Evolutionary conservation across 1,140 invertebrate species (phyloP), one percentile per base, ranked within the genome.

Genomic region (Trichonephila clavipes): DNA sequence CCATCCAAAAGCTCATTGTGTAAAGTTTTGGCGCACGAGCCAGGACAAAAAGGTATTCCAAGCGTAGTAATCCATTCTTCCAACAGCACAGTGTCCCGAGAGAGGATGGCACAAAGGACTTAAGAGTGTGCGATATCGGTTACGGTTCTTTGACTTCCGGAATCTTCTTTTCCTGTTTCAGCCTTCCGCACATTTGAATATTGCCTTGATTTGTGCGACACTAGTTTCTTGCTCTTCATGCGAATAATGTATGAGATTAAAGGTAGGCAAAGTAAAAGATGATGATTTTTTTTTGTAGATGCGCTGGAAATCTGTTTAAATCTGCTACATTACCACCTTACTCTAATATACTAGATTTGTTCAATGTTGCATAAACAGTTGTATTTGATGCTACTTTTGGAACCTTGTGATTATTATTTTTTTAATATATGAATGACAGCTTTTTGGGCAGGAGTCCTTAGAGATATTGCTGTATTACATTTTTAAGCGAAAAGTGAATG

Each of bases 11-110:
- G 61, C 51, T n/a, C 59, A 90, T 90, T 90, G 77, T 90, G 77
- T 40, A 12, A 59, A 40, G 89, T 90, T 62, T 82, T 90, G 89
- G 89, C 69, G 21, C 58, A 34, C 69, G 89, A 90, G n/a, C 61
- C 7, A 44, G 89, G 28, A 90, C 89, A 90, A 90, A 90, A 81
- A 81, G 72, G 69, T 90, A 51, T n/a, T 24, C 51, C 44, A 90
- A 81, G 89, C 89, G 89, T 90, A 90, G n/a, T 44, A 34, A 81
- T 61, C 89, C 12, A 90, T 82, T 90, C 77, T 90, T 81, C 58
- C 62, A 62, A 16, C 69, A 62, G 61, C 44, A 21, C 44, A 28
- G n/a, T 90, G 69, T 90, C 72, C 88, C 24, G 16, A 62, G 59
- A 28, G 28, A 82, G 19, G 58, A 40, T 28, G 8, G 28, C 89